Conservation (phyloP, 2,113 vertebrate genomes). For the Rhizomys pruinosus region DNA sequence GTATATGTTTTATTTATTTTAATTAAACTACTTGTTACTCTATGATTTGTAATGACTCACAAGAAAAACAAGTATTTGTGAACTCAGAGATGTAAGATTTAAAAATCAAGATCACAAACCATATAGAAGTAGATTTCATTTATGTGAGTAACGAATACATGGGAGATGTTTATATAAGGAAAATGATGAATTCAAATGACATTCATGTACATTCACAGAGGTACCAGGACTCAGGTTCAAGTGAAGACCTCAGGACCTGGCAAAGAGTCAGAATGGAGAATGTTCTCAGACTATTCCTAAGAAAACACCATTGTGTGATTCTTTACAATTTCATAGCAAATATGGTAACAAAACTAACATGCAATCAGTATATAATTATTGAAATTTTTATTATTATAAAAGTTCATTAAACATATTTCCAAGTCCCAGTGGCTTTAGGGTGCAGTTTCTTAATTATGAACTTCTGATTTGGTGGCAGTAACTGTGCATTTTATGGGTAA, state of each 20-base stretch:
- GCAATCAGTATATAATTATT: background rate
- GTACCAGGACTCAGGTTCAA: background rate
- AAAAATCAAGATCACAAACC: background rate
- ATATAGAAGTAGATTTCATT: background rate
- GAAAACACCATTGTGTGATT: background rate
- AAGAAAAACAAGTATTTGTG: conserved; percentile 6
- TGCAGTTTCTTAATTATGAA: background rate
- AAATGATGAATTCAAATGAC: background rate
- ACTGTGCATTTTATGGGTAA: background rate
- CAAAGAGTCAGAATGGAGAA: background rate
- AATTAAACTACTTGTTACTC: conserved; percentile 60
- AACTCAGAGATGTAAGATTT: background rate
- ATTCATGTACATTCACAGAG: background rate
- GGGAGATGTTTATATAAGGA: background rate
- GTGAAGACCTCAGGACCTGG: background rate
- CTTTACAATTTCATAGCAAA: background rate
- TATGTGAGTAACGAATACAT: background rate
- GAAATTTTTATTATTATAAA: conserved; percentile 23
- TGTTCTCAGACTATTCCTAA: background rate
- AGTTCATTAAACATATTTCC: background rate
- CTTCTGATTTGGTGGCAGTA: background rate
- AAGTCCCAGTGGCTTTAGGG: background rate
- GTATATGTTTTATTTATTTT: conserved; percentile 60
- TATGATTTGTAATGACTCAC: conserved; percentile 23
- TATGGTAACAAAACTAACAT: background rate